Evolutionary conservation across 1,140 invertebrate genomes (phyloP), one percentile per base, ranked within the genome.

Genomic region (Tetramorium simillimum): DNA sequence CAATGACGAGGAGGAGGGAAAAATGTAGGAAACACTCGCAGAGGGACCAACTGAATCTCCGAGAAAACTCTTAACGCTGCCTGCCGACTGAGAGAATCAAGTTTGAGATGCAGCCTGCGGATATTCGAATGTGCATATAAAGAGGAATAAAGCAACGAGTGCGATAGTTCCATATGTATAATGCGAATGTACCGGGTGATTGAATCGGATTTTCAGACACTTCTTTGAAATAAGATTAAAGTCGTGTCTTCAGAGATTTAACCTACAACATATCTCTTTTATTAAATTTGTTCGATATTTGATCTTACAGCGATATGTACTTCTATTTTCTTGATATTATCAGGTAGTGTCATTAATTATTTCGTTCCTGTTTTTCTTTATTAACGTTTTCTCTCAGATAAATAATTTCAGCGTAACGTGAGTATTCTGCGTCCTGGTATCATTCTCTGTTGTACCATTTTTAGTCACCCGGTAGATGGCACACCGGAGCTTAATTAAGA

Each of bases 401-500:
- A 80, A 49, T 46, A 86, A 80, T 69, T 86, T 43, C 33, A n/a
- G 65, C 51, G 65, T 28, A 70, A 70, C 49, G 18, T n/a, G 24
- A 63, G 51, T 18, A 7, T 14, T 58, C 24, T 53, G 3, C 6
- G 5, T 21, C 5, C 14, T 21, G n/a, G 62, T 21, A 21, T 14
- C 70, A 40, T 65, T 65, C 43, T 84, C 51, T 9, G n/a, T 16
- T 60, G 58, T 24, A 75, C 0, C 53, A 75, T 60, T 85, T 90
- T 78, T 53, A 88, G 90, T 92, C 91, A 92, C 82, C 90, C 80
- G 77, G 88, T 92, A 92, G 88, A 91, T 85, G 86, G 91, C 88
- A 93, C 87, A 92, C 91, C 88, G 72, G 91, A 63, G 90, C 94
- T 95, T 94, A 95, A 95, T 95, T 95, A 95, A 95, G 94, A 95